Conservation (phyloP, 2,113 vertebrate species). For the Chloropsis hardwickii region DNA sequence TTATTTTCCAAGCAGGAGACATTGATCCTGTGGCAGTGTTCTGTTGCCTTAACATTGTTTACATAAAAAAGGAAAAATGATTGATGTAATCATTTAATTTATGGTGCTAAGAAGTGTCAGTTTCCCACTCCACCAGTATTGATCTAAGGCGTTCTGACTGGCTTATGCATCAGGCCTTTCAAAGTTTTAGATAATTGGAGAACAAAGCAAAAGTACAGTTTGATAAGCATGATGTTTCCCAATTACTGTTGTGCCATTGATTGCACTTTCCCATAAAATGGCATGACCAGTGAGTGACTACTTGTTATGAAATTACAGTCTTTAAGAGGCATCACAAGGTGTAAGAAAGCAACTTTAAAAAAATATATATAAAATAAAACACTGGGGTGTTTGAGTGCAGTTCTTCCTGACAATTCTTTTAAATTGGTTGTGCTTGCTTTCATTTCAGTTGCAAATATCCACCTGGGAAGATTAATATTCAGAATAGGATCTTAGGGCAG, state of each 20-base stretch:
- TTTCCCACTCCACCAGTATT: constrained; percentile 1
- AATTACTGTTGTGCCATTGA: background rate
- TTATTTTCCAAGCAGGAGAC: constrained; percentile 47
- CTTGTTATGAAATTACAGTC: background rate
- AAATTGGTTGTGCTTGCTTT: background rate
- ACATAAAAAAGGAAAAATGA: constrained; percentile 37
- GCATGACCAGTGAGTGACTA: background rate
- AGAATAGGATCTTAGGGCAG: background rate
- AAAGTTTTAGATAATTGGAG: background rate
- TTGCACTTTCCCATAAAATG: background rate
- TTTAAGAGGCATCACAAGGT: background rate
- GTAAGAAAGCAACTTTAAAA: background rate
- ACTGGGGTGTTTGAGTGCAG: background rate
- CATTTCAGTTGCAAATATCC: background rate
- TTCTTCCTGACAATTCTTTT: background rate
- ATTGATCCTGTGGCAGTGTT: constrained; percentile 24
- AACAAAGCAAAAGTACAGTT: background rate
- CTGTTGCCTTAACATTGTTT: constrained; percentile 43
- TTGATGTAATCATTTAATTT: constrained; percentile 56
- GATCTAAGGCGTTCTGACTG: background rate
- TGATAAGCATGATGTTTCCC: background rate
- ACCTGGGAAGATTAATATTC: background rate
- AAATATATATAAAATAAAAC: background rate
- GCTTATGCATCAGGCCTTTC: background rate
- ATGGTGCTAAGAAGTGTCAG: constrained; percentile 6